A percentile compares a stretch with the other conserved stretches of the same genome.
These are phyloP conservation scores for Onychomys leucogaster DNA, from an alignment of 2,797 vertebrate species.

Conservation along the genomic window DNA sequence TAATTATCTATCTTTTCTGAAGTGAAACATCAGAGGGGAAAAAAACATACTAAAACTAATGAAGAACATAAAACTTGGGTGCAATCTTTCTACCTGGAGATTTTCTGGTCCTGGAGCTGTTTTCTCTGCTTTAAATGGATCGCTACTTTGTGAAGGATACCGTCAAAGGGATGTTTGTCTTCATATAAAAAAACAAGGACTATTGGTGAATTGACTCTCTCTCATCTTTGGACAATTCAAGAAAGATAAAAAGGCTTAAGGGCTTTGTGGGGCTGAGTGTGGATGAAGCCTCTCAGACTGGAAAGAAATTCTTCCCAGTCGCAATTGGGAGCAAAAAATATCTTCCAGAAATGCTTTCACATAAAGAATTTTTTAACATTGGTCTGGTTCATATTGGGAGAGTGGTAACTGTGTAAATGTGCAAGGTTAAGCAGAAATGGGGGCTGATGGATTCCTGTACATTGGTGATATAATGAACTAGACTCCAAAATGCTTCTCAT, in stretches of 20 bases:
- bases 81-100: constrained; percentile 36
- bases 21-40: constrained; percentile 30
- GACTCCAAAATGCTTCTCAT: neutral
- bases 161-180: constrained; percentile 37
- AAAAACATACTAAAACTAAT: constrained; percentile 50
- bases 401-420: neutral
- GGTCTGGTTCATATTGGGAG: neutral
- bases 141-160: constrained; percentile 39
- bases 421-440: neutral
- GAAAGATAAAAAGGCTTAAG: constrained; percentile 49
- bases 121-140: constrained; percentile 21
- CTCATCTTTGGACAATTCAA: constrained; percentile 39
- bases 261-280: constrained; percentile 1
- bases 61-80: constrained; percentile 44
- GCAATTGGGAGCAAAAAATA: neutral
- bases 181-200: constrained; percentile 68
- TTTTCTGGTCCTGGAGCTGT: neutral
- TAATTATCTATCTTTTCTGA: constrained; percentile 36
- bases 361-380: neutral
- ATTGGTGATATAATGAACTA: neutral
- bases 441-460: neutral
- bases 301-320: constrained; percentile 25
- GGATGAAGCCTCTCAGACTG: neutral
- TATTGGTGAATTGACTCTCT: constrained; percentile 54
- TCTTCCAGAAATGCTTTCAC: constrained; percentile 16